These are phyloP conservation scores for Saguinus midas DNA, from an alignment of 2,113 vertebrate species.

Conservation along the genomic window DNA sequence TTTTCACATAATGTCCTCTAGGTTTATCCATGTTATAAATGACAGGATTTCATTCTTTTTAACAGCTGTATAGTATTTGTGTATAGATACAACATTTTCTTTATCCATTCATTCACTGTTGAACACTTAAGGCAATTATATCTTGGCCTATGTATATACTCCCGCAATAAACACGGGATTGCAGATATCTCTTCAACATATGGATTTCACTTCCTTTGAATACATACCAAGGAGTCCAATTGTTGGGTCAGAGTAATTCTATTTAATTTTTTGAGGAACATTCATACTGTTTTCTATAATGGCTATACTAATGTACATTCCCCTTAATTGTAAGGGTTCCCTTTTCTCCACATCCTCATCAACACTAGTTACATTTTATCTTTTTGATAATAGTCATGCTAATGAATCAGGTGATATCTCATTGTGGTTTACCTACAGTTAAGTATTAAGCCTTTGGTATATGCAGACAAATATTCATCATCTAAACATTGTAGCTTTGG, in stretches of 20 bases:
- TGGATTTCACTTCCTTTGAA: neutral
- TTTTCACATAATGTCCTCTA: neutral
- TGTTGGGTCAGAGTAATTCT: neutral
- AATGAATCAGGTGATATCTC: neutral
- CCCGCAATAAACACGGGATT: neutral
- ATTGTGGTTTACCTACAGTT: neutral
- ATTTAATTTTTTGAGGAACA: neutral
- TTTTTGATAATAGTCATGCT: neutral
- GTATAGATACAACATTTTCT: neutral
- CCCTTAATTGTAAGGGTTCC: neutral
- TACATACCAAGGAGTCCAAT: neutral
- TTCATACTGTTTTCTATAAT: neutral
- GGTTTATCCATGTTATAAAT: neutral
- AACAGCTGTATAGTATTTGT: neutral
- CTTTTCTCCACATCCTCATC: neutral
- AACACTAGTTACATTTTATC: neutral
- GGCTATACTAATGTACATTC: neutral
- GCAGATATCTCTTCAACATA: neutral
- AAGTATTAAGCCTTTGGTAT: neutral
- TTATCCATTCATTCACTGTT: neutral
- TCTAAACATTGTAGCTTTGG: neutral
- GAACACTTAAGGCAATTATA: neutral
- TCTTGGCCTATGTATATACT: neutral
- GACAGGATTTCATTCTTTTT: neutral
- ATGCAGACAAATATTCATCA: neutral